A percentile compares a stretch with the other conserved stretches of the same genome.
Conservation (phyloP, 2,113 vertebrate genomes). For the Eptesicus fuscus region DNA sequence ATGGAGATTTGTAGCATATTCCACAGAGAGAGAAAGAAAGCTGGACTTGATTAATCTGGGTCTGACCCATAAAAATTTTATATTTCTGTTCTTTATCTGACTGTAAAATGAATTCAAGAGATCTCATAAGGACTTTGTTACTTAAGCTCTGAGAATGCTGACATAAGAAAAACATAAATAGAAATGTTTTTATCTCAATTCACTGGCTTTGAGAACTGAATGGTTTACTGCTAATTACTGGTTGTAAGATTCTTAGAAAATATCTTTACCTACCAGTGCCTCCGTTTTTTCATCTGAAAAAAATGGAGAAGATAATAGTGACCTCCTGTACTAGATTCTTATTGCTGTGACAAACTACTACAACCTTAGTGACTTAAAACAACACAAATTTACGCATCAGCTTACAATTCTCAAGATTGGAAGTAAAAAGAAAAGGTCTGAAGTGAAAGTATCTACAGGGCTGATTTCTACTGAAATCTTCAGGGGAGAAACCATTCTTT, state of each 20-base stretch:
- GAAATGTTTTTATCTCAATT: conserved; percentile 6
- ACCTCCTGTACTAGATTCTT: neutral
- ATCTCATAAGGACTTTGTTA: conserved; percentile 30
- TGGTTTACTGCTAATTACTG: neutral
- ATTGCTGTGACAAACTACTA: neutral
- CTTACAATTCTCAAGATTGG: neutral
- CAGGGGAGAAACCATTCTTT: neutral
- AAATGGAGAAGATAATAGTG: neutral
- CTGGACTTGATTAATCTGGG: conserved; percentile 54
- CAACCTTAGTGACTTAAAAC: neutral
- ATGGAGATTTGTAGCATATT: conserved; percentile 49
- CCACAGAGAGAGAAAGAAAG: neutral
- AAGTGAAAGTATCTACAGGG: neutral
- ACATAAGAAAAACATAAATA: conserved; percentile 37
- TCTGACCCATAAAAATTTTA: conserved; percentile 35
- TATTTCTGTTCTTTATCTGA: conserved; percentile 51
- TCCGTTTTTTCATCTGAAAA: neutral
- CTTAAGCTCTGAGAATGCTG: neutral
- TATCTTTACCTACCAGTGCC: neutral
- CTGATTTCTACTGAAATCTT: neutral
- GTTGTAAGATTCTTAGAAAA: neutral
- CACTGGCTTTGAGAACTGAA: neutral
- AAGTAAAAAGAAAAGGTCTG: neutral
- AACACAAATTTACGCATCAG: neutral
- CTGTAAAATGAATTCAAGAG: conserved; percentile 47